phyloP scores from a whole-genome alignment of 2,888 invertebrate genomes.

The Gymnosoma rotundatum region DNA sequence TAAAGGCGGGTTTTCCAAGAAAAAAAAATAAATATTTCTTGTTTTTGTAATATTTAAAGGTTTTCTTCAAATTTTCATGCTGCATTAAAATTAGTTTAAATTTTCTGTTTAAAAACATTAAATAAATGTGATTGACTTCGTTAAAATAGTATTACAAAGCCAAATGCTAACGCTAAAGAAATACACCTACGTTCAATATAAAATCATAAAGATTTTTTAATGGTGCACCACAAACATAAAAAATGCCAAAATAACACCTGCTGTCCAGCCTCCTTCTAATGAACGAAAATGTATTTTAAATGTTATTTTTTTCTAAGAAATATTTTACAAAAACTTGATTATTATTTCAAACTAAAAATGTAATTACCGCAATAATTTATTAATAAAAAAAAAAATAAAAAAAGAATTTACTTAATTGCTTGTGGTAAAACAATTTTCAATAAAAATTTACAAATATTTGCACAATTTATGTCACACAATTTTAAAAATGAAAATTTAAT shows the following conservation, averaged over 20 bases:
- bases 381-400: constrained; percentile 12
- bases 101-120: constrained; percentile 40
- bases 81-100: constrained; percentile 31
- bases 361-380: constrained; percentile 1
- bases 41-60: constrained; percentile 23
- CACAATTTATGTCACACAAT: constrained; percentile 30
- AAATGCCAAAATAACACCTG: constrained; percentile 56
- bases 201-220: constrained; percentile 5
- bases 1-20: constrained; percentile 25
- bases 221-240: not conserved
- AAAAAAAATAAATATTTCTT: not conserved
- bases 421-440: constrained; percentile 1
- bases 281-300: constrained; percentile 8
- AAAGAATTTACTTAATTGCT: constrained; percentile 16
- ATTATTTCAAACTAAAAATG: constrained; percentile 1
- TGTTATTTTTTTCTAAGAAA: not conserved
- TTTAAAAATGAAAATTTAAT: constrained; percentile 11
- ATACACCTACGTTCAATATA: constrained; percentile 31
- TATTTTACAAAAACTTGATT: not conserved
- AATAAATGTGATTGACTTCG: constrained; percentile 50
- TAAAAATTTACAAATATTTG: constrained; percentile 12
- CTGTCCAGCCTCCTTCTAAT: constrained; percentile 49
- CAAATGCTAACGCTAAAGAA: not conserved
- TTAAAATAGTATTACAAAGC: constrained; percentile 27
- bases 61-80: constrained; percentile 5